Percentiles rank a stretch among this genome's conserved stretches.
phyloP scores from a whole-genome alignment of 1,140 invertebrate species.

The Cotesia chilonis region DNA sequence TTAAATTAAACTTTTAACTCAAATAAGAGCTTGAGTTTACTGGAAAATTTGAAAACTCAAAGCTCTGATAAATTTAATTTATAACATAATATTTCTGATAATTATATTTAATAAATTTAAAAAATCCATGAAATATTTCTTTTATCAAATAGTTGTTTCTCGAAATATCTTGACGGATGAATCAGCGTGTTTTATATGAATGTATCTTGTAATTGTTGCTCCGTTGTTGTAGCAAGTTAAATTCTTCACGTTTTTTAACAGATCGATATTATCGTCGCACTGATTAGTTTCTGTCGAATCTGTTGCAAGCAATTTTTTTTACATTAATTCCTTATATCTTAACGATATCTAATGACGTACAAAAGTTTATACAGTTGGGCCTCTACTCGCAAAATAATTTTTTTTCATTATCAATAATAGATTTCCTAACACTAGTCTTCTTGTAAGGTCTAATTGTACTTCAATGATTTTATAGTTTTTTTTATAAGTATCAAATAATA shows the following conservation, averaged over 20 bases:
- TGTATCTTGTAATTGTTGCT: constrained; percentile 65
- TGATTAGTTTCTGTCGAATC: constrained; percentile 50
- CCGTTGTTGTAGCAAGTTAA: constrained; percentile 51
- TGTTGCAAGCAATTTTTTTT: constrained; percentile 48
- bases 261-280: constrained; percentile 37
- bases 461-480: too few species aligned
- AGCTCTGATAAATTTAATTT: too few species aligned
- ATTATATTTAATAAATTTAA: background rate
- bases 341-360: background rate
- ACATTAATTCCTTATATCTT: constrained; percentile 5
- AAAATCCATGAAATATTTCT: constrained; percentile 7
- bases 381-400: too few species aligned
- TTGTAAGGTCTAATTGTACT: too few species aligned
- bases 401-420: too few species aligned
- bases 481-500: too few species aligned
- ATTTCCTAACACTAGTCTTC: too few species aligned
- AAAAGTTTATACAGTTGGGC: too few species aligned
- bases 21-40: too few species aligned
- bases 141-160: constrained; percentile 66
- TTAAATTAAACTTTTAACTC: too few species aligned
- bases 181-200: constrained; percentile 66
- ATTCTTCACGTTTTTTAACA: constrained; percentile 43
- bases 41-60: too few species aligned
- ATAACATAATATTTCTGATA: too few species aligned
- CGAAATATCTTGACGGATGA: constrained; percentile 66